phyloP scores from a whole-genome alignment of 2,888 invertebrate species.

The Seira musarum region DNA sequence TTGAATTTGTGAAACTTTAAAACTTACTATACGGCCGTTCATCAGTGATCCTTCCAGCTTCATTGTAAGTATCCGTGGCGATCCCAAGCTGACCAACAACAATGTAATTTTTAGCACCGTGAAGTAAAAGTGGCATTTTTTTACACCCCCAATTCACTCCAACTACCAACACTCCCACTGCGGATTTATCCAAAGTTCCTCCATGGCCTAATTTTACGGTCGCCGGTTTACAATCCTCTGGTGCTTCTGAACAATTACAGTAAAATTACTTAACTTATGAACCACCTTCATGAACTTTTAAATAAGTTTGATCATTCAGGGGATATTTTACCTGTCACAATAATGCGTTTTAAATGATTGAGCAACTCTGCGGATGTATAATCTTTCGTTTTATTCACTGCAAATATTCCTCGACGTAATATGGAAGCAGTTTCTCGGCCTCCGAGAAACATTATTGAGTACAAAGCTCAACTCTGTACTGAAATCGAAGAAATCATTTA shows the following conservation, averaged over 20 bases:
- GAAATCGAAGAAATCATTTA: no score
- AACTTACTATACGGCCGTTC: conserved; percentile 69
- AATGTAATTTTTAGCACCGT: conserved; percentile 70
- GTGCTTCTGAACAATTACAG: conserved; percentile 21
- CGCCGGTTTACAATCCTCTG: conserved; percentile 43
- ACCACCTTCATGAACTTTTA: not conserved
- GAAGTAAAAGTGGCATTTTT: conserved; percentile 67
- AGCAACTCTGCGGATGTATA: conserved; percentile 63
- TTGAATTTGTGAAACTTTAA: not conserved
- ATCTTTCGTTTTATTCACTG: conserved; percentile 65
- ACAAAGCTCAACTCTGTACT: no score
- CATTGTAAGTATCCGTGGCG: conserved; percentile 69
- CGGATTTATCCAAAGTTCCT: conserved; percentile 70
- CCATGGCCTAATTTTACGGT: conserved; percentile 70
- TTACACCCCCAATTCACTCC: conserved; percentile 70
- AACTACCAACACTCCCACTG: conserved; percentile 70
- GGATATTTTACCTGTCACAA: conserved; percentile 62
- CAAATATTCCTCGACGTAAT: conserved; percentile 64
- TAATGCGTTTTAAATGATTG: conserved; percentile 61
- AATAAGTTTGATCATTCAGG: no score
- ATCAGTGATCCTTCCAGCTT: conserved; percentile 67
- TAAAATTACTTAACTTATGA: not conserved
- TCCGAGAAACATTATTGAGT: conserved; percentile 48
- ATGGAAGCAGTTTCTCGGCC: conserved; percentile 52
- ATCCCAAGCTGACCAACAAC: conserved; percentile 69